A percentile compares a stretch with the other conserved stretches of the same genome.
These are phyloP conservation scores for Perca flavescens DNA, from an alignment of 2,113 vertebrate species.

Conservation along the genomic window DNA sequence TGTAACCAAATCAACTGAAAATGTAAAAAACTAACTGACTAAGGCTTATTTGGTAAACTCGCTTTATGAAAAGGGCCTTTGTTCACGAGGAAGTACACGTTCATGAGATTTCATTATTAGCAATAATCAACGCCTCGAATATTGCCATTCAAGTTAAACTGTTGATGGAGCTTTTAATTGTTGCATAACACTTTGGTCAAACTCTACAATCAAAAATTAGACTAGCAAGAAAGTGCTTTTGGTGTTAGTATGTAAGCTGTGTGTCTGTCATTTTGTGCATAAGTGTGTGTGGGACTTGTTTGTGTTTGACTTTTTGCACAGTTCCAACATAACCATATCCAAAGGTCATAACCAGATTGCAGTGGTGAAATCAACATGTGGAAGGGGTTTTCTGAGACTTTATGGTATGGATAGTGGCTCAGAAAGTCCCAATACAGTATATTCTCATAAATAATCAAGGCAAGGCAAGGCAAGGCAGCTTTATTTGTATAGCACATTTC, in stretches of 20 bases:
- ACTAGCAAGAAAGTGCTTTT: background rate
- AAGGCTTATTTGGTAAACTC: too few relatives aligned
- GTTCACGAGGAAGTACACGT: too few relatives aligned
- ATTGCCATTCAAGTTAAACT: too few relatives aligned
- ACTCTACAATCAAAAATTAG: background rate
- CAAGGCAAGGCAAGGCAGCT: too few relatives aligned
- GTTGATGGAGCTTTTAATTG: background rate
- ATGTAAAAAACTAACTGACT: too few relatives aligned
- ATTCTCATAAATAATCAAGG: background rate
- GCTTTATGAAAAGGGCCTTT: too few relatives aligned
- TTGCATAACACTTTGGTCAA: background rate
- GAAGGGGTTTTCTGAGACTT: background rate
- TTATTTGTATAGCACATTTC: too few relatives aligned
- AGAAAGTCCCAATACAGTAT: background rate
- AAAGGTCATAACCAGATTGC: constrained; percentile 61
- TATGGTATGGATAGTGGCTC: background rate
- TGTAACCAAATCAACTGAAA: too few relatives aligned
- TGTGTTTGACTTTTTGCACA: constrained; percentile 54
- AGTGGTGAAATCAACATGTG: background rate
- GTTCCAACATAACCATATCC: constrained; percentile 49
- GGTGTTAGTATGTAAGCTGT: background rate
- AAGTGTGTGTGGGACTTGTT: constrained; percentile 18
- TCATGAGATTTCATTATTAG: too few relatives aligned
- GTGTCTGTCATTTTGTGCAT: background rate
- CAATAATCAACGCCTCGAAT: too few relatives aligned